Percentiles rank a stretch among this genome's conserved stretches.
Evolutionary conservation across 2,797 vertebrate species (phyloP).

Genomic region (Varecia variegata): DNA sequence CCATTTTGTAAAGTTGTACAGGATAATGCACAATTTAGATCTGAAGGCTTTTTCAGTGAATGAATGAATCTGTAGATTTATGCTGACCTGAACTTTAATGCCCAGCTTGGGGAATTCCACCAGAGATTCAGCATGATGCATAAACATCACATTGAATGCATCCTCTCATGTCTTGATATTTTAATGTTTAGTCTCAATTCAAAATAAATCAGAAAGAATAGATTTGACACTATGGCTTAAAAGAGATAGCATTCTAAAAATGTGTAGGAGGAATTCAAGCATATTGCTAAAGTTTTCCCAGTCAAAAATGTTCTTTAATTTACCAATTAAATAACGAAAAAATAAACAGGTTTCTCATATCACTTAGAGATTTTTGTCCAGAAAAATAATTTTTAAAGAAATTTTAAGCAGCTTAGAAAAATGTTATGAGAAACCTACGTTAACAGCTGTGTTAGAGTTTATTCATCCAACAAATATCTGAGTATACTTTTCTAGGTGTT

Average conservation of each 20-base stretch:
- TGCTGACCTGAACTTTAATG: not conserved
- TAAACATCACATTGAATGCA: not conserved
- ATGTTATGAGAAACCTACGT: not conserved
- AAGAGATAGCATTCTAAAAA: conserved; percentile 20
- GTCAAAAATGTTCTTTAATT: not conserved
- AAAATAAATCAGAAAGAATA: conserved; percentile 12
- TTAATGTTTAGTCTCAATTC: not conserved
- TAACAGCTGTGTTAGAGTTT: not conserved
- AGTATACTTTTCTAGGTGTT: not conserved
- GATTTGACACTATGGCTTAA: not conserved
- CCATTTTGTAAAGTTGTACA: not conserved
- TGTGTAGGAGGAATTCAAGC: not conserved
- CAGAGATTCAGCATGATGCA: not conserved
- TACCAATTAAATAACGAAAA: conserved; percentile 11
- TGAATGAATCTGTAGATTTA: not conserved
- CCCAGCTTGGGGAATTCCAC: not conserved
- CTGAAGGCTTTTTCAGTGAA: not conserved
- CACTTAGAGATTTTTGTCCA: not conserved
- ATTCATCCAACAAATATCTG: not conserved
- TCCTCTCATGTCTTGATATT: not conserved
- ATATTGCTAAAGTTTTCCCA: not conserved
- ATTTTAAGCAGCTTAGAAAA: not conserved
- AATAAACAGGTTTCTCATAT: not conserved
- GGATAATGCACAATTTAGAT: not conserved
- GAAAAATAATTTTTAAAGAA: not conserved